Evolutionary conservation across 2,113 vertebrate genomes (phyloP), one percentile per base, ranked within the genome.

Genomic region (Cyprinodon tularosa): DNA sequence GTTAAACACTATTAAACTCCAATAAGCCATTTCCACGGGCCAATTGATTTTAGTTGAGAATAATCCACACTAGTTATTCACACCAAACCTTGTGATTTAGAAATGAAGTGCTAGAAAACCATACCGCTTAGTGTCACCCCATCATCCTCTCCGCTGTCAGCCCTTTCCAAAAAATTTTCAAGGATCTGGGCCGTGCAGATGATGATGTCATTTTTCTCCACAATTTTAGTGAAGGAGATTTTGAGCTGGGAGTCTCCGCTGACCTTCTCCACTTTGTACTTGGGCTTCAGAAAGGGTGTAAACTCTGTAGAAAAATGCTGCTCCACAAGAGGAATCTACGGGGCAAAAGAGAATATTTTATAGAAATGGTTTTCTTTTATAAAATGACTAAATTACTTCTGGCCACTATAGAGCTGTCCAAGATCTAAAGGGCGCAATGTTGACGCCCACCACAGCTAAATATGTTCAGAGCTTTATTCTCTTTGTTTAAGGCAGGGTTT

Each of bases 171-270:
- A 60, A 91, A 96, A 90, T 99, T 99, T 89, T 99, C 97, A 76
- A 99, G 94, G 60, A 99, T 99, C 89, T 98, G 96, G 72, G 98
- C 98, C n/a, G 98, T 99, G 87, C 97, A 96, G 82, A 99, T 96
- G 86, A 99, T 95, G 80, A 99, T 94, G 82, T 98, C 95, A 75
- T 95, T 86, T 14, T 89, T 88, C 87, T 80, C 92, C 47, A 97
- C 94, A n/a, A 96, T 95, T 88, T 96, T 91, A 77, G 95, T 92
- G 90, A 99, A 99, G 61, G 96, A 96, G 92, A 98, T 98, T 94
- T 99, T 99, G 81, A 97, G 94, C 76, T 95, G 94, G 36, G 92
- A 93, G 85, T 97, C 94, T 77, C 97, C 98, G 69, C 96, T 99
- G 90, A 99, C 94, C 83, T 95, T 86, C 83, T 84, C 96, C 82